Evolutionary conservation across 2,113 vertebrate species (phyloP), one percentile per base, ranked within the genome.

Genomic region (Struthio camelus): DNA sequence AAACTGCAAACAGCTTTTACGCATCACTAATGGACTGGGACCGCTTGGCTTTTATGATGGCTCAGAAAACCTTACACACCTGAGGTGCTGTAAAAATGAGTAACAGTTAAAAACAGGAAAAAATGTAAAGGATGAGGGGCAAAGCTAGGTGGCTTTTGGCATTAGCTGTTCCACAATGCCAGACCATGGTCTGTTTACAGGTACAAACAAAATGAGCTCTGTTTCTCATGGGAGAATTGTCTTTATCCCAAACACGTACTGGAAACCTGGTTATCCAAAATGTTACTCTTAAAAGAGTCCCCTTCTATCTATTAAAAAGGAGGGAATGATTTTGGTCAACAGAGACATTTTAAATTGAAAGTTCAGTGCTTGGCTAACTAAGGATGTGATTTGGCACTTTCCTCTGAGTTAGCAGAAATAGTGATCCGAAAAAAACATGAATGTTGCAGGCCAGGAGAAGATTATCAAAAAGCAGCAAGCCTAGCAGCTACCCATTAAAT

Each of bases 1-100:
- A 97, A 98, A 96, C 76, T 89, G 93, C 66, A 91, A 90, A 91
- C 89, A 93, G 96, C 93, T 97, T 96, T 96, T 95, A 95, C 13
- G 34, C 61, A n/a, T 71, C 82, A 86, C 81, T 97, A 93, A 96
- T 97, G 94, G 90, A 95, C 80, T 96, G 89, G 87, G 95, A 80
- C 95, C 51, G 59, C 77, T 71, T 95, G 84, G 80, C 81, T 95
- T 95, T 97, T 91, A 97, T 79, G 87, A 93, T 54, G 80, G 96
- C 80, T 93, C 92, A 85, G 59, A 82, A 96, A 78, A 96, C 50
- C 90, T 96, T 90, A 96, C 90, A 96, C 87, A 96, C 93, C 95
- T 91, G 79, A 97, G 81, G 95, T 91, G 89, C 71, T 95, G 91
- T 97, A 93, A 98, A 95, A 78, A 95, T 93, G 76, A 96, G 75